A percentile compares a stretch with the other conserved stretches of the same genome.
Evolutionary conservation across 1,140 invertebrate genomes (phyloP).

Genomic region (Brachionus paranguensis): DNA sequence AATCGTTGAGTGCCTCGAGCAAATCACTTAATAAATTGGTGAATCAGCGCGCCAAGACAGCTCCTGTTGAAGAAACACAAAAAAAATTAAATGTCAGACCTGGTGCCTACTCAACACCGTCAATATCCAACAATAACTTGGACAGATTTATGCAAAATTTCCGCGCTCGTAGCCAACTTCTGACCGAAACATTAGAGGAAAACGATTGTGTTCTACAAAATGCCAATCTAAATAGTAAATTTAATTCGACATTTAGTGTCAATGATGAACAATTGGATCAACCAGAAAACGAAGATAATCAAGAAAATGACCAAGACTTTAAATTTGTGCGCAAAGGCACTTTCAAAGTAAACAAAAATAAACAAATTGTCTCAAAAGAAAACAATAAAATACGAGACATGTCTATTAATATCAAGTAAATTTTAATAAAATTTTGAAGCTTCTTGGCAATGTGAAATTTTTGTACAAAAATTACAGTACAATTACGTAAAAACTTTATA

Average conservation of each 20-base stretch:
- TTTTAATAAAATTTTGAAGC: neutral
- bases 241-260: neutral
- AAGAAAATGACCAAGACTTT: neutral
- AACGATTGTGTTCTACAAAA: conserved; percentile 52
- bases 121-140: conserved; percentile 47
- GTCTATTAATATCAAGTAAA: conserved; percentile 8
- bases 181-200: conserved; percentile 52
- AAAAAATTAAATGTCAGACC: neutral
- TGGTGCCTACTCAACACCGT: conserved; percentile 53
- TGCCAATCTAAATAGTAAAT: conserved; percentile 43
- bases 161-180: conserved; percentile 51
- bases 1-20: conserved; percentile 42
- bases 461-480: no score
- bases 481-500: no score
- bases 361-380: neutral
- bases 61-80: conserved; percentile 46
- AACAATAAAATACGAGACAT: conserved; percentile 18
- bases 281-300: conserved; percentile 35
- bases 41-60: conserved; percentile 49
- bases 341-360: neutral
- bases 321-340: conserved; percentile 30
- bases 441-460: no score
- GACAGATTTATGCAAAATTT: conserved; percentile 55
- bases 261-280: conserved; percentile 42
- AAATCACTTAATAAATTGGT: conserved; percentile 41